Percentiles rank a stretch among this genome's conserved stretches.
Conservation (phyloP, 2,888 invertebrate genomes). For the Creontiades dilutus region DNA sequence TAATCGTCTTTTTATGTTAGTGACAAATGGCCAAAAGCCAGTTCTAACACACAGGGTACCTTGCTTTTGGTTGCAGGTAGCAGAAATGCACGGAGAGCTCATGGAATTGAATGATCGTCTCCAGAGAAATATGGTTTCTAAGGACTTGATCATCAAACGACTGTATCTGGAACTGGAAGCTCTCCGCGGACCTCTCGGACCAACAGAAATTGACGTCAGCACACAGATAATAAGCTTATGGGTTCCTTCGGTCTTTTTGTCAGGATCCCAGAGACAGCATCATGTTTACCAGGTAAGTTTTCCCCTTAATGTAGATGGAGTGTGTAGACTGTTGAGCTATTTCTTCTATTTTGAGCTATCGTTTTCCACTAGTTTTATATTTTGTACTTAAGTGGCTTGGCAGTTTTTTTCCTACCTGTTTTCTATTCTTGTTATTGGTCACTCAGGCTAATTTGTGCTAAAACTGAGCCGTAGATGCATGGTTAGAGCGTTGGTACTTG, state of each 20-base stretch:
- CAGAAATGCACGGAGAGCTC: constrained; percentile 95
- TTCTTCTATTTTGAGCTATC: no score
- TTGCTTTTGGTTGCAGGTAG: constrained; percentile 82
- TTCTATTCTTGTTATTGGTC: no score
- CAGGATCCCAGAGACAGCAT: constrained; percentile 87
- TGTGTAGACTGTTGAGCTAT: no score
- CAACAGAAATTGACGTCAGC: constrained; percentile 78
- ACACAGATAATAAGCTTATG: constrained; percentile 86
- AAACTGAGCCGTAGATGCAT: no score
- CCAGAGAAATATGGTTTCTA: constrained; percentile 84
- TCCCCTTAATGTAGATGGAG: neutral
- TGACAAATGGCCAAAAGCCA: no score
- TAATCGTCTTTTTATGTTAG: no score
- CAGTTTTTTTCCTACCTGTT: no score
- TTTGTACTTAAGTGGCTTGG: no score
- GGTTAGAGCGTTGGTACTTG: no score
- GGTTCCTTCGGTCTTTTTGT: constrained; percentile 92
- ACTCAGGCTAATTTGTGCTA: no score
- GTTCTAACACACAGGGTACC: no score
- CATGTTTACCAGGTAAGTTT: constrained; percentile 91
- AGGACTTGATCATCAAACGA: constrained; percentile 82
- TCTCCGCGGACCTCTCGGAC: constrained; percentile 83
- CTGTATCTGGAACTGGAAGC: constrained; percentile 84
- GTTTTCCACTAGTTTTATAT: no score
- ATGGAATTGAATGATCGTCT: constrained; percentile 94